Evolutionary conservation across 2,888 invertebrate genomes (phyloP), one percentile per base, ranked within the genome.

Genomic region (Scrobipalpa atriplicella): DNA sequence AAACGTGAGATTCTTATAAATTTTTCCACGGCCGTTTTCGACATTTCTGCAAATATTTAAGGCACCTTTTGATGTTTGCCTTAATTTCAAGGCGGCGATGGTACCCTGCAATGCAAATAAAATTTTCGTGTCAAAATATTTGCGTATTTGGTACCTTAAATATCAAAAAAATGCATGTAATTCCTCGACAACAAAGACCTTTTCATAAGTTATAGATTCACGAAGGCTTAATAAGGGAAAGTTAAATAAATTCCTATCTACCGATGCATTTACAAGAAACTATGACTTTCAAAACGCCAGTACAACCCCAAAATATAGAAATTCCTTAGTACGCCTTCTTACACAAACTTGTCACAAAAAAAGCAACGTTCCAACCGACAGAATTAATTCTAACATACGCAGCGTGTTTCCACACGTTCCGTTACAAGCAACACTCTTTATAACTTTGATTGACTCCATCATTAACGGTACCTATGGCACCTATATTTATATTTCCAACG

Each of bases 391-490:
- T 29, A 11, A 38, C n/a, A 58, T 29, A 58, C 58, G 38, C 58
- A 58, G 58, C 58, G 10, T 58, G 29, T 58, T 58, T 38, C 36
- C 63, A 51, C 38, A 52, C 18, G 63, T 52, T 38, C 63, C 63
- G 63, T 63, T 63, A 63, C 47, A 58, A 21, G 47, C 21, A 51
- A 52, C 43, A 47, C 38, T 39, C 56, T 56, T 64, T 51, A 47
- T 61, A 61, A 61, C 58, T 51, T 54, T 65, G 65, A 65, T 65
- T 60, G 61, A 60, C 47, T 47, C 51, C 52, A 16, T 61, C 65
- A 61, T 65, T 65, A 65, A 65, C 65, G 61, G 60, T 51, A 51
- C 38, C 19, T 54, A 63, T 43, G 13, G 63, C 61, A 51, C 41
- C 41, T 52, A 56, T 56, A 19, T 62, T 62, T 62, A 43, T 43